Conservation (phyloP, 2,888 invertebrate genomes). For the Dione vanillae region DNA sequence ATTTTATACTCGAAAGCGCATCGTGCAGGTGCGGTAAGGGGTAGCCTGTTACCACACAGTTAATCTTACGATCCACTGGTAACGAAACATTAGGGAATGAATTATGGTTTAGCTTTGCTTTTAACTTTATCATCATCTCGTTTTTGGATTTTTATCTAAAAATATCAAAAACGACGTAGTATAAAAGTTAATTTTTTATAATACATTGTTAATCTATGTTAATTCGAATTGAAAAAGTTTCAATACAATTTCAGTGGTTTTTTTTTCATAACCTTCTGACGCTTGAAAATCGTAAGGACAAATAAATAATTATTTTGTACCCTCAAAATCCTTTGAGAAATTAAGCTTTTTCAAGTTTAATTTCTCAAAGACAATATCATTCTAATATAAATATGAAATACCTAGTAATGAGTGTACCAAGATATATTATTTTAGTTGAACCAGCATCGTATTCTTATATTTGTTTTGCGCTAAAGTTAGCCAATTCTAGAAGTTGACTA, state of each 20-base stretch:
- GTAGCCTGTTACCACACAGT: conserved; percentile 15
- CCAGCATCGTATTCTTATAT: neutral
- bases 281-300: no score
- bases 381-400: neutral
- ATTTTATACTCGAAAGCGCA: conserved; percentile 2
- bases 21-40: neutral
- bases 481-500: conserved; percentile 10
- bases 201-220: no score
- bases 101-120: conserved; percentile 2
- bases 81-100: conserved; percentile 9
- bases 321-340: no score
- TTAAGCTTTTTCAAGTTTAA: no score
- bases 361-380: no score
- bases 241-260: no score
- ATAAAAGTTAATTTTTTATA: no score
- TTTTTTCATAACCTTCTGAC: no score
- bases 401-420: neutral
- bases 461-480: neutral
- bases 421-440: neutral
- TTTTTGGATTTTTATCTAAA: neutral
- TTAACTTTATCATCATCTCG: neutral
- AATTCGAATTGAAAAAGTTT: no score
- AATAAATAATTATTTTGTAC: no score
- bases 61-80: conserved; percentile 14
- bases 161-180: neutral